Percentiles rank a stretch among this genome's conserved stretches.
These are phyloP conservation scores for Artibeus jamaicensis DNA, from an alignment of 2,797 vertebrate genomes.

Conservation along the genomic window DNA sequence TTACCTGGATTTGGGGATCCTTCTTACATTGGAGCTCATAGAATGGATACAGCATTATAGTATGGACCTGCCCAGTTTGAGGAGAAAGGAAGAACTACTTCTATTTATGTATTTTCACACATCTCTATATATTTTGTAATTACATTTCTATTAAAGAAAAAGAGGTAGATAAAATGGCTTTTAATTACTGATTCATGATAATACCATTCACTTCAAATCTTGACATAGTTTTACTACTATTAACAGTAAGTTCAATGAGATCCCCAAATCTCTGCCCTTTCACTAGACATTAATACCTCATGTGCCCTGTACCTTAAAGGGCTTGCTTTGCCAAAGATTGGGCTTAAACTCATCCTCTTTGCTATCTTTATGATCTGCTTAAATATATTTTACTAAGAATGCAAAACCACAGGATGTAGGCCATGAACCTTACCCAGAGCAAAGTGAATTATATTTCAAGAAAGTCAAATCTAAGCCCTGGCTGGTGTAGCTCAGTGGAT, in stretches of 20 bases:
- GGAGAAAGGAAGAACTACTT: conserved; percentile 1
- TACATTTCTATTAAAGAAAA: not conserved
- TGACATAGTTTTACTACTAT: not conserved
- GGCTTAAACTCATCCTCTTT: conserved; percentile 29
- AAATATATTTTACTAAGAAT: conserved; percentile 59
- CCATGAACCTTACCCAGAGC: conserved; percentile 33
- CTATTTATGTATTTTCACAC: not conserved
- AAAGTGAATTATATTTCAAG: conserved; percentile 53
- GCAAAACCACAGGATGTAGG: conserved; percentile 19
- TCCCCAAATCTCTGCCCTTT: not conserved
- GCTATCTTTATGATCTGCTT: not conserved
- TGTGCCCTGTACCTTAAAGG: not conserved
- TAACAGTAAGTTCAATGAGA: not conserved
- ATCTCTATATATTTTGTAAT: not conserved
- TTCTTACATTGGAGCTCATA: not conserved
- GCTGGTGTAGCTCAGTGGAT: no score
- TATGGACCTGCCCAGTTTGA: not conserved
- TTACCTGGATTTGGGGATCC: not conserved
- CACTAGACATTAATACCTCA: not conserved
- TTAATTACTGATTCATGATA: not conserved
- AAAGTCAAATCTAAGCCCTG: no score
- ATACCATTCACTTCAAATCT: not conserved
- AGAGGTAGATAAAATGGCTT: not conserved
- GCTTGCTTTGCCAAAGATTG: not conserved
- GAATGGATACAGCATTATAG: not conserved